phyloP scores from a whole-genome alignment of 2,113 vertebrate genomes.

The Albula goreensis region DNA sequence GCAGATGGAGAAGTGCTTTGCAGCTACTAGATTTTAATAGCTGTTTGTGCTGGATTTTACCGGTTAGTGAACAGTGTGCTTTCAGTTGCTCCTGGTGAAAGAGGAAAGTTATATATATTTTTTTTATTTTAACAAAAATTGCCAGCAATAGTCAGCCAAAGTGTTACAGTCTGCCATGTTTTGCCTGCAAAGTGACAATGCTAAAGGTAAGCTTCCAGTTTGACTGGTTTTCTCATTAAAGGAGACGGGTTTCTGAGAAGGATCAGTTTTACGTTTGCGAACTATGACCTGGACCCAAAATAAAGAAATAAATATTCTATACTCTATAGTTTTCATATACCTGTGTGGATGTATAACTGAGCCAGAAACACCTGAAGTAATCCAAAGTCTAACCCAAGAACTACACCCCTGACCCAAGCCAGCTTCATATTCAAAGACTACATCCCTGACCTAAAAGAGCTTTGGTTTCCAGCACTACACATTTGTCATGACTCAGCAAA shows the following conservation, averaged over 20 bases:
- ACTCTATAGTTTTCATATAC: no score
- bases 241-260: neutral
- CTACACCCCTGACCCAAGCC: neutral
- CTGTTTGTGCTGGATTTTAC: neutral
- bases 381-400: no score
- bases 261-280: neutral
- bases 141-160: no score
- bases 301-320: neutral
- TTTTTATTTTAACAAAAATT: neutral
- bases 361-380: no score
- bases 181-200: neutral
- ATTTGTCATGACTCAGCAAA: neutral
- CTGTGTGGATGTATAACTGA: no score
- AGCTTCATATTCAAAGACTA: neutral
- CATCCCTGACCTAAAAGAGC: neutral
- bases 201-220: neutral
- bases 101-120: neutral
- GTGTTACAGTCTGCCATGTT: neutral
- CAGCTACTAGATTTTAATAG: neutral
- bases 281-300: neutral
- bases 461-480: neutral
- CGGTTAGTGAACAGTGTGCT: neutral
- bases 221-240: neutral
- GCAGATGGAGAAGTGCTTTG: neutral
- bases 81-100: neutral